Conservation (phyloP, 1,140 invertebrate species). For the Stenopsyche tienmushanensis region DNA sequence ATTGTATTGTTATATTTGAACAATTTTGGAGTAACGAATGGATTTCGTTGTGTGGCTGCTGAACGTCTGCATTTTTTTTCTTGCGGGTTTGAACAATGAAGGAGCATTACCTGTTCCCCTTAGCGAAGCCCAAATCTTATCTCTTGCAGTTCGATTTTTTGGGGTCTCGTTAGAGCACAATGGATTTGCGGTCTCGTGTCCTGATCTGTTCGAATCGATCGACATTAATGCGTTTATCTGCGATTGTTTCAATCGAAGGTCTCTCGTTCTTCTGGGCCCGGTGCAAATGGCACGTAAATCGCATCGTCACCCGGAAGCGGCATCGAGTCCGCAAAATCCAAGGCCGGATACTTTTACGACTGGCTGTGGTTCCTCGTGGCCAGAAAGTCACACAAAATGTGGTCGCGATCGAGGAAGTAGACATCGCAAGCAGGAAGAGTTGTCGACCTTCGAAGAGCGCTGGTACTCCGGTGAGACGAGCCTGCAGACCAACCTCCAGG, state of each 20-base stretch:
- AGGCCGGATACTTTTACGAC: conserved; percentile 15
- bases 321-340: conserved; percentile 18
- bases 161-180: not conserved
- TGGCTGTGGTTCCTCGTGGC: conserved; percentile 14
- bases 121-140: not conserved
- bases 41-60: no score
- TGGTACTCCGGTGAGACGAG: no score
- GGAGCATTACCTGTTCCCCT: no score
- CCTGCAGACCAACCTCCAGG: no score
- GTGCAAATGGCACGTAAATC: not conserved
- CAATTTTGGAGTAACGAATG: no score
- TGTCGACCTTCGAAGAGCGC: conserved; percentile 20
- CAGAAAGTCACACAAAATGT: conserved; percentile 10
- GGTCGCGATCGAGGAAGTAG: conserved; percentile 12
- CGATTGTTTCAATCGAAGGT: not conserved
- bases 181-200: not conserved
- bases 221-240: not conserved
- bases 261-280: not conserved
- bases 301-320: conserved; percentile 17
- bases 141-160: not conserved
- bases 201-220: not conserved
- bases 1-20: no score
- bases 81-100: no score
- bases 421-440: conserved; percentile 21
- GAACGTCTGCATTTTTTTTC: no score